Evolutionary conservation across 2,113 vertebrate genomes (phyloP).

Genomic region (Psilopogon haemacephalus): DNA sequence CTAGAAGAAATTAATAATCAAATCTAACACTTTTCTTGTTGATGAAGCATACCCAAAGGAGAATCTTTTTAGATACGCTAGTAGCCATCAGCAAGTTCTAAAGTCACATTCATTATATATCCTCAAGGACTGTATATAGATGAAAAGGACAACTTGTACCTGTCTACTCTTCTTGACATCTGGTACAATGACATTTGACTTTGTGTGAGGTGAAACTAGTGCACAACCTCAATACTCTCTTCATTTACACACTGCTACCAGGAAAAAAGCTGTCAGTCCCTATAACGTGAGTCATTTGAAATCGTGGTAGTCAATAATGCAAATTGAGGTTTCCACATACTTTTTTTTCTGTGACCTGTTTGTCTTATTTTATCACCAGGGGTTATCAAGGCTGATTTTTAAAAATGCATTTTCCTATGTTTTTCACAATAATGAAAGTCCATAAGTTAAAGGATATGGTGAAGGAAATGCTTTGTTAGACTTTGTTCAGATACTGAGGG

Average conservation of each 20-base stretch:
- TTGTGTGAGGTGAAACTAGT: neutral
- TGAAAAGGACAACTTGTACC: neutral
- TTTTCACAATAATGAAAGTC: constrained; percentile 36
- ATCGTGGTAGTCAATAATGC: constrained; percentile 15
- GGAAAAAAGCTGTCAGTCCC: neutral
- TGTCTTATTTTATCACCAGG: neutral
- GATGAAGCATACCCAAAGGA: neutral
- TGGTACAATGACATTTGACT: neutral
- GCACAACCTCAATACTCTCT: neutral
- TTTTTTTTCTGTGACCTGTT: constrained; percentile 20
- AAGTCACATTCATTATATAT: neutral
- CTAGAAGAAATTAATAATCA: neutral
- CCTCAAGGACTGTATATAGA: neutral
- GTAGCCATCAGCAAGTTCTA: neutral
- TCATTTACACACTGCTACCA: neutral
- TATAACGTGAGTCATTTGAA: constrained; percentile 29
- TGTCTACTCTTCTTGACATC: constrained; percentile 3
- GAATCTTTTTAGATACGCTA: neutral
- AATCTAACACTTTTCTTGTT: neutral
- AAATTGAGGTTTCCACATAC: constrained; percentile 21
- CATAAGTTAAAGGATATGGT: neutral
- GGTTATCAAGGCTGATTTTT: constrained; percentile 26
- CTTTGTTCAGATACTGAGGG: too few relatives aligned
- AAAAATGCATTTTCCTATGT: neutral
- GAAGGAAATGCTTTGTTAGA: too few relatives aligned